Base-by-base conservation (phyloP, 2,888 invertebrate species). In the Formica aserva region DNA sequence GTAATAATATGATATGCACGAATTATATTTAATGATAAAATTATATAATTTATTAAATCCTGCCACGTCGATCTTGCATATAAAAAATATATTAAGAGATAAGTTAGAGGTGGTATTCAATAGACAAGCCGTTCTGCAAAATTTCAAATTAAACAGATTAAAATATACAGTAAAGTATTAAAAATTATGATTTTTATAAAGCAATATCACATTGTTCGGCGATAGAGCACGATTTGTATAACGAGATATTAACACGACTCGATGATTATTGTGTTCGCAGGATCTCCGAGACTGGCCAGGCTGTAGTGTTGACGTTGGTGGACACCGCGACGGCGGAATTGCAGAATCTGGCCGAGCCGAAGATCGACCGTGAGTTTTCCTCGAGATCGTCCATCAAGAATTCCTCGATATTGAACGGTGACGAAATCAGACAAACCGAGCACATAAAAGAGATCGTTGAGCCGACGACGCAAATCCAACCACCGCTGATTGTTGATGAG, bases 251-350 rank as follows among this genome's bases (percentile, higher is more conserved):
- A 32, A 48, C 15, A n/a, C 11, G 26, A 48, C 8, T 52, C n/a
- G n/a, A 32, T n/a, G 11, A 26, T 26, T 5, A 3, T 66, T n/a
- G 6, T 75, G 57, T 75, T 89, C 71, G 5, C 95, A 97, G 97
- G 94, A 96, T 96, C 95, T 96, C 96, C 93, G 96, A 96, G 95
- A 96, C 96, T 66, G 96, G 92, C 9, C 96, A 96, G 91, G 93
- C 94, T 52, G 96, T 96, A 78, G 95, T 96, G 87, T 95, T 96
- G 91, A 96, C 96, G 74, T 94, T 97, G 88, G 95, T 96, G 87
- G 96, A 96, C 91, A 96, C 96, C 86, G 96, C 96, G 85, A 96
- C 96, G 86, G 95, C 96, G 89, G 96, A 96, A 91, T 94, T 96
- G 81, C 96, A 96, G 90, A 95, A 95, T 91, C 94, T 96, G 84